A percentile compares a stretch with the other conserved stretches of the same genome.
phyloP scores from a whole-genome alignment of 2,888 invertebrate genomes.

The Ryuthela nishihirai region DNA sequence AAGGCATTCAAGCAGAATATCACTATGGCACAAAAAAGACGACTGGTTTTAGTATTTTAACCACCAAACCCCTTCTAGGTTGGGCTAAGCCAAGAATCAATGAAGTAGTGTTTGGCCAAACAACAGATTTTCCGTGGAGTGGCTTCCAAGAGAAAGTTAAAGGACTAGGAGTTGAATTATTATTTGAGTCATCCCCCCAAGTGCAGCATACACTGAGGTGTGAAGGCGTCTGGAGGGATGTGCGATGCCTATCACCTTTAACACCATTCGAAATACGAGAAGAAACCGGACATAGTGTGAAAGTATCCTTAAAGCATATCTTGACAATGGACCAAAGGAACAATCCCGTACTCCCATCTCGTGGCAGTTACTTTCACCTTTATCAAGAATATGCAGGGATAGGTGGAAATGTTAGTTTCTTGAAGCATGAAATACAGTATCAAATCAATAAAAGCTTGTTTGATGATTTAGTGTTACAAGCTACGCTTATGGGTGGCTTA shows the following conservation, averaged over 20 bases:
- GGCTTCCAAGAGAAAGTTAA: conserved; percentile 75
- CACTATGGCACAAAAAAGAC: conserved; percentile 78
- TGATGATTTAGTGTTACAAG: conserved; percentile 64
- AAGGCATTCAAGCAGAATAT: conserved; percentile 72
- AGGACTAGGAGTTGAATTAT: conserved; percentile 70
- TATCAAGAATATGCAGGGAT: conserved; percentile 80
- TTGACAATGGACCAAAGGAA: conserved; percentile 35
- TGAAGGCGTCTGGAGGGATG: conserved; percentile 78
- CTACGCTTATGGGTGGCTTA: conserved; percentile 64
- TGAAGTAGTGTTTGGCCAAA: conserved; percentile 68
- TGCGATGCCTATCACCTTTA: conserved; percentile 65
- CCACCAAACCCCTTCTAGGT: conserved; percentile 71
- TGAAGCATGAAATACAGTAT: conserved; percentile 72
- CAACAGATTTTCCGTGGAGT: conserved; percentile 72
- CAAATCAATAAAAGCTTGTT: conserved; percentile 59
- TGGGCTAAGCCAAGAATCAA: conserved; percentile 56
- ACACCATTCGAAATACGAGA: conserved; percentile 82
- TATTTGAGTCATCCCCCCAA: conserved; percentile 51
- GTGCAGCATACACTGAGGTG: conserved; percentile 81
- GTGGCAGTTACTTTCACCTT: conserved; percentile 48
- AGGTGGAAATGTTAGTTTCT: conserved; percentile 87
- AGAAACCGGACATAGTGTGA: conserved; percentile 82
- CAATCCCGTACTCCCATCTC: conserved; percentile 13
- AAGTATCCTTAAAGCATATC: conserved; percentile 62
- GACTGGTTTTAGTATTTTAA: conserved; percentile 72